phyloP scores from a whole-genome alignment of 2,888 invertebrate species.

The Monopis laevigella region DNA sequence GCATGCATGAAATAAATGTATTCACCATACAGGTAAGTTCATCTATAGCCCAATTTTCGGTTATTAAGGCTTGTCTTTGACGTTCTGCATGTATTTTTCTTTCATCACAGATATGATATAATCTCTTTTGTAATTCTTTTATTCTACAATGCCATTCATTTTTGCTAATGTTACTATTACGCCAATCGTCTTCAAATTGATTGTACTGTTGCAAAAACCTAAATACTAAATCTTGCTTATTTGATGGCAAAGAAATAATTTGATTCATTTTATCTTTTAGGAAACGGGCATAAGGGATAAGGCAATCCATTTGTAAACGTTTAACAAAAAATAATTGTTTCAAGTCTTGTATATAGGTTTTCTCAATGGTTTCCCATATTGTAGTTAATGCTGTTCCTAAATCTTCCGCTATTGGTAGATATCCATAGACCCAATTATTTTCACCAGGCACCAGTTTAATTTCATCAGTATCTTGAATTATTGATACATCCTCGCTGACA shows the following conservation, averaged over 20 bases:
- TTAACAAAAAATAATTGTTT: constrained; percentile 67
- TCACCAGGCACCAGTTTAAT: constrained; percentile 41
- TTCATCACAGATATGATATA: constrained; percentile 66
- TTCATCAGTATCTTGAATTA: constrained; percentile 27
- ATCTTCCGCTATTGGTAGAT: constrained; percentile 38
- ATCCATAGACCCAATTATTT: constrained; percentile 56
- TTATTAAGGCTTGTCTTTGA: constrained; percentile 57
- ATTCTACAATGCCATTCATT: constrained; percentile 70
- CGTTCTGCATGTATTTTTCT: constrained; percentile 63
- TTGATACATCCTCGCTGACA: constrained; percentile 21
- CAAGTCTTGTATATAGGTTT: constrained; percentile 57
- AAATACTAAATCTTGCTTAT: constrained; percentile 65
- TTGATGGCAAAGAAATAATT: constrained; percentile 63
- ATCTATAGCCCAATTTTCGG: constrained; percentile 65
- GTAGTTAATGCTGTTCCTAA: constrained; percentile 48
- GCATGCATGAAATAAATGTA: constrained; percentile 64
- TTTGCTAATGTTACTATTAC: constrained; percentile 65
- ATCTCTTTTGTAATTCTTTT: constrained; percentile 52
- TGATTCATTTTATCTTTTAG: constrained; percentile 63
- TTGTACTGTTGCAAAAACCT: constrained; percentile 70
- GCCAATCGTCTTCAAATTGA: constrained; percentile 65
- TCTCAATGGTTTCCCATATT: constrained; percentile 62
- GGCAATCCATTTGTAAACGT: constrained; percentile 58
- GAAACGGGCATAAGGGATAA: constrained; percentile 66
- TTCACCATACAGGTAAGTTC: constrained; percentile 64